Evolutionary conservation across 1,140 invertebrate genomes (phyloP).

Genomic region (Stegodyphus mimosarum): DNA sequence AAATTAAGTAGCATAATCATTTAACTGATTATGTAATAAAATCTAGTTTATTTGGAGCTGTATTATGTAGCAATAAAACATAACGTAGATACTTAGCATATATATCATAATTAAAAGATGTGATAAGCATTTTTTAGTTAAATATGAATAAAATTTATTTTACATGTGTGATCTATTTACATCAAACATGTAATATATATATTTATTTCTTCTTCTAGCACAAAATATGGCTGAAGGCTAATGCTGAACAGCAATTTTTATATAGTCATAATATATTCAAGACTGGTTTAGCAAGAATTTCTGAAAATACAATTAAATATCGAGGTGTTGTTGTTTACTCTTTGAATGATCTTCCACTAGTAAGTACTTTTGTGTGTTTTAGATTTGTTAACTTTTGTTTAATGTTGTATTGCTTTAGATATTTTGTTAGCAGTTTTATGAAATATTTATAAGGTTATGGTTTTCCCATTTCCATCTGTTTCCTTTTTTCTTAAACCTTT

Average conservation of each 20-base stretch:
- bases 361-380: slow-evolving; percentile 67
- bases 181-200: not conserved
- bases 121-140: not conserved
- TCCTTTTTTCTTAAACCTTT: too few species aligned
- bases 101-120: not conserved
- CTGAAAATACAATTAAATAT: slow-evolving; percentile 93
- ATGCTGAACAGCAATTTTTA: slow-evolving; percentile 96
- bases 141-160: too few species aligned
- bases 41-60: too few species aligned
- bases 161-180: not conserved
- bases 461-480: too few species aligned
- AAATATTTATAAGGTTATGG: too few species aligned
- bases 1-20: too few species aligned
- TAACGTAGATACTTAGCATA: too few species aligned
- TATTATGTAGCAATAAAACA: too few species aligned
- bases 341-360: slow-evolving; percentile 96
- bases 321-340: slow-evolving; percentile 94
- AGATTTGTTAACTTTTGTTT: too few species aligned
- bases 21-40: too few species aligned
- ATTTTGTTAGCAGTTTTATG: too few species aligned
- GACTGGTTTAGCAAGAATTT: slow-evolving; percentile 92
- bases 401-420: too few species aligned
- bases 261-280: slow-evolving; percentile 93
- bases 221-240: slow-evolving; percentile 97
- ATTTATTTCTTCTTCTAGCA: slow-evolving; percentile 72